phyloP scores from a whole-genome alignment of 2,797 vertebrate genomes.

The Myotis vivesi region DNA sequence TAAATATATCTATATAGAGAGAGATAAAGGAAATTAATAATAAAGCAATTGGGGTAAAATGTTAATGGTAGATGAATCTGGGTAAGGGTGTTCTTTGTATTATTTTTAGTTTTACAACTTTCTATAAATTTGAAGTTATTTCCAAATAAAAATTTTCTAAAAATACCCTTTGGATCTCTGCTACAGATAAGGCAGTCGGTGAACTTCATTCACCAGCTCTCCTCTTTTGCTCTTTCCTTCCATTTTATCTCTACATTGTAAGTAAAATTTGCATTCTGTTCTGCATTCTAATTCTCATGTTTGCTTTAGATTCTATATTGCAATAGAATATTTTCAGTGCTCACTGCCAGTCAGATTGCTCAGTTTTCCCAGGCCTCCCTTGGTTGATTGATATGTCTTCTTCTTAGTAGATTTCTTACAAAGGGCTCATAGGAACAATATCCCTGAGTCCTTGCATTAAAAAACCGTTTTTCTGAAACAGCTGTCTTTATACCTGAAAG shows the following conservation, averaged over 20 bases:
- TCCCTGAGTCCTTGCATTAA: neutral
- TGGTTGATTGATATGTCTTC: neutral
- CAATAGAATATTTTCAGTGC: neutral
- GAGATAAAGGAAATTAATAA: neutral
- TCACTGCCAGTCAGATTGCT: neutral
- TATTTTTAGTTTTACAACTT: neutral
- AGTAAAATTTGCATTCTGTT: neutral
- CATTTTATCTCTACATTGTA: neutral
- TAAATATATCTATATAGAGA: neutral
- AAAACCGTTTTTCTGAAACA: neutral
- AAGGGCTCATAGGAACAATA: neutral
- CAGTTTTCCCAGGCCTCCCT: neutral
- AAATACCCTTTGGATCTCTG: neutral
- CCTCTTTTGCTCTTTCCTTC: neutral
- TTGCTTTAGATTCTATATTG: neutral
- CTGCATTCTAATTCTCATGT: neutral
- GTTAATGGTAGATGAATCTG: neutral
- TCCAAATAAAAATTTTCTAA: neutral
- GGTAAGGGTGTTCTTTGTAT: neutral
- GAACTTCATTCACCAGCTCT: neutral
- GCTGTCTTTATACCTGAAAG: neutral
- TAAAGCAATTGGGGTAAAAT: neutral
- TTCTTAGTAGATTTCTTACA: neutral
- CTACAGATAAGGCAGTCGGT: neutral
- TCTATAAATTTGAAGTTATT: slow-evolving; percentile 5